Percentiles rank a stretch among this genome's conserved stretches.
Evolutionary conservation across 2,113 vertebrate genomes (phyloP).

Genomic region (Hemichromis elongatus): DNA sequence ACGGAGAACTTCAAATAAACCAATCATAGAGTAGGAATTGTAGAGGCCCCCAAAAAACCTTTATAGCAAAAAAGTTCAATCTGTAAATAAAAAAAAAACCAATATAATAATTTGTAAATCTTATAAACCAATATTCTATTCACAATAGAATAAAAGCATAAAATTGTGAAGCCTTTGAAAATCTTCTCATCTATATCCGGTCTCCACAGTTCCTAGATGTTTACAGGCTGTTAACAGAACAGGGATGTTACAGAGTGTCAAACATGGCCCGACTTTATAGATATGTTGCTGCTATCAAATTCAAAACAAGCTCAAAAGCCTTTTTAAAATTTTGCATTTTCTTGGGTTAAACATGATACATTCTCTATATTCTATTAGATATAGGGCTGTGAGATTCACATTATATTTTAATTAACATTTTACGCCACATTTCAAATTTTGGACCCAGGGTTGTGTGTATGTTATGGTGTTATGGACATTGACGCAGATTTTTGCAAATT

Average conservation of each 20-base stretch:
- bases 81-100: background rate
- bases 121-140: background rate
- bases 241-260: background rate
- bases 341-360: background rate
- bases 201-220: background rate
- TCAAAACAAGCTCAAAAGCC: background rate
- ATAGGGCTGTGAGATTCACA: background rate
- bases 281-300: background rate
- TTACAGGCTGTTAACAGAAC: background rate
- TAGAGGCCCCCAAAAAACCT: background rate
- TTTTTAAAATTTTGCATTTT: background rate
- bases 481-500: background rate
- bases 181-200: background rate
- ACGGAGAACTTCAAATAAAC: background rate
- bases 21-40: background rate
- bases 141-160: background rate
- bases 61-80: background rate
- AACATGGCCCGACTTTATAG: background rate
- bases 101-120: background rate
- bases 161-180: background rate
- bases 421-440: background rate
- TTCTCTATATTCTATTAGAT: background rate
- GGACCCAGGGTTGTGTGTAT: background rate
- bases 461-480: background rate
- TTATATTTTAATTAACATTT: background rate